phyloP scores from a whole-genome alignment of 2,888 invertebrate genomes.

The Lypha dubia region DNA sequence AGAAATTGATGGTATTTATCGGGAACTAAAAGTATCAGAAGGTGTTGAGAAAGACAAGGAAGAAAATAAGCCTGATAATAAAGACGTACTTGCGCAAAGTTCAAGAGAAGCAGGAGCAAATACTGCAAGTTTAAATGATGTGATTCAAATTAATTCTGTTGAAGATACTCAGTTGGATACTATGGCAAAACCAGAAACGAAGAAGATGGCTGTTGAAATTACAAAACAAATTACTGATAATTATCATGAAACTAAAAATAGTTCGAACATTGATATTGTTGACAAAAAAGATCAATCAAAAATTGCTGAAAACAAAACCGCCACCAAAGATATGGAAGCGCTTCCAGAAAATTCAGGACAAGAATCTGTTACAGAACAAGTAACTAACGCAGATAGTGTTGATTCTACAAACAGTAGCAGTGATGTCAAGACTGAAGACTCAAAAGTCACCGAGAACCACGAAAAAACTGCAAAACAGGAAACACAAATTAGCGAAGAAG shows the following conservation, averaged over 20 bases:
- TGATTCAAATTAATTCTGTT: too few relatives aligned
- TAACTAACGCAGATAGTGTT: background rate
- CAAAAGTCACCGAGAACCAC: background rate
- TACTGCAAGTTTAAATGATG: background rate
- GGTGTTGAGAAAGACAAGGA: background rate
- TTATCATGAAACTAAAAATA: background rate
- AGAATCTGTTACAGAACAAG: background rate
- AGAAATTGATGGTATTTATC: background rate
- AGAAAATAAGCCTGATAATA: background rate
- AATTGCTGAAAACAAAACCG: background rate
- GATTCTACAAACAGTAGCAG: background rate
- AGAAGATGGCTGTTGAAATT: background rate
- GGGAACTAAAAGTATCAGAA: background rate
- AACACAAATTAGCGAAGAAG: background rate
- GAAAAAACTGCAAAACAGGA: too few relatives aligned
- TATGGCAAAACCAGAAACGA: background rate
- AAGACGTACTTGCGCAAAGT: background rate
- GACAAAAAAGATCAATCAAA: background rate
- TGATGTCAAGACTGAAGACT: background rate
- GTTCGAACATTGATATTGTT: background rate
- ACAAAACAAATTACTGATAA: background rate
- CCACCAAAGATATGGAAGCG: background rate
- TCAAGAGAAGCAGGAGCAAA: background rate
- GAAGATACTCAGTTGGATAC: background rate
- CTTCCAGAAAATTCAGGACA: background rate